Conservation (phyloP, 2,888 invertebrate species). For the Chaetogeoica ovagalla region DNA sequence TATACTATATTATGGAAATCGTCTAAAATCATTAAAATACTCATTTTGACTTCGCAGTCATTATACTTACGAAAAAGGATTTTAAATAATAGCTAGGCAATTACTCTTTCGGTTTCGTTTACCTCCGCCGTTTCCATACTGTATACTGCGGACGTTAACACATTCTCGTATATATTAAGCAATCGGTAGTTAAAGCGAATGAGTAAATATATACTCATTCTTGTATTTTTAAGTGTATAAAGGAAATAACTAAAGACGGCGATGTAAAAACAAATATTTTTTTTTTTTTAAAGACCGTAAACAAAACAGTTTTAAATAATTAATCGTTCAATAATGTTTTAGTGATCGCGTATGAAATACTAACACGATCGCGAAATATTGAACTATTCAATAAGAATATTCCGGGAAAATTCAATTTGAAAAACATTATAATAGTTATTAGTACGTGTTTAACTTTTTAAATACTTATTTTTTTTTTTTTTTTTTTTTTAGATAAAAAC, state of each 20-base stretch:
- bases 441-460: too few species aligned
- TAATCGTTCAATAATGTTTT: neutral
- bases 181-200: neutral
- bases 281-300: too few species aligned
- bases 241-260: neutral
- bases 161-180: neutral
- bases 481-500: too few species aligned
- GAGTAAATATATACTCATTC: neutral
- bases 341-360: neutral
- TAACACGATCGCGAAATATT: neutral
- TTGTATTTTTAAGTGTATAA: neutral
- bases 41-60: neutral
- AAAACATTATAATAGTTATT: too few species aligned
- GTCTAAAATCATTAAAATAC: neutral
- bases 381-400: neutral
- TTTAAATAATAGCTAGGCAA: neutral
- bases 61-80: neutral
- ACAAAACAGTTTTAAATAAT: neutral
- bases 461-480: too few species aligned
- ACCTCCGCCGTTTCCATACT: neutral
- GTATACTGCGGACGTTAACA: neutral
- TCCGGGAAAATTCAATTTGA: neutral
- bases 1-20: neutral
- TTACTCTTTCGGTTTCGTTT: neutral
- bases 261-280: neutral